Conservation (phyloP, 2,113 vertebrate species). For the Cyphomyrus plagiostoma region DNA sequence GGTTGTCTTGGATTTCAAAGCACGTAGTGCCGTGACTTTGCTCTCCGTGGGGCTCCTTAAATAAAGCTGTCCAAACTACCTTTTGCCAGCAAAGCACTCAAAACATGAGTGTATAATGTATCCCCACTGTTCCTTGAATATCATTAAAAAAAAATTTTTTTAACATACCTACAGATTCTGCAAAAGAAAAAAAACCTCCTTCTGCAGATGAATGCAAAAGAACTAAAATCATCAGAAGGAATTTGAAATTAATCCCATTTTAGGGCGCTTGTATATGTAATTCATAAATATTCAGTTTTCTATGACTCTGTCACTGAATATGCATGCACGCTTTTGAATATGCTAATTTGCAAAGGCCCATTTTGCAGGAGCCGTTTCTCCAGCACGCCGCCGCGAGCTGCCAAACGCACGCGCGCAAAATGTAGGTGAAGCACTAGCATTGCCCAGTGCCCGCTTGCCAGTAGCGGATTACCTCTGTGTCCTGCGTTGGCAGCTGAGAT, state of each 20-base stretch:
- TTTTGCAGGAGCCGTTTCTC: not conserved
- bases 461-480: too few species aligned
- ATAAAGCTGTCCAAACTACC: conserved; percentile 18
- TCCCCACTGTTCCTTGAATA: not conserved
- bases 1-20: conserved; percentile 32
- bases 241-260: not conserved
- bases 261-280: not conserved
- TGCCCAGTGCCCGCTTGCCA: not conserved
- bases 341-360: not conserved
- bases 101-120: not conserved
- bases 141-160: not conserved
- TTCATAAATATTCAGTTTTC: conserved; percentile 2
- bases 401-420: not conserved
- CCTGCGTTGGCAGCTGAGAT: not conserved
- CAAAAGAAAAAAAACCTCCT: not conserved
- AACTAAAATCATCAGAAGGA: not conserved
- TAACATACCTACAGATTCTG: not conserved
- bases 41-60: not conserved
- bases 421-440: not conserved
- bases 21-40: not conserved
- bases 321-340: not conserved
- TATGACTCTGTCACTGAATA: conserved; percentile 1
- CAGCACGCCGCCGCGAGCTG: not conserved
- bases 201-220: not conserved
- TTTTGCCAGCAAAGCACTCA: conserved; percentile 20